These are phyloP conservation scores for Drosophila percnosoma DNA, from an alignment of 2,888 invertebrate species.

Conservation along the genomic window DNA sequence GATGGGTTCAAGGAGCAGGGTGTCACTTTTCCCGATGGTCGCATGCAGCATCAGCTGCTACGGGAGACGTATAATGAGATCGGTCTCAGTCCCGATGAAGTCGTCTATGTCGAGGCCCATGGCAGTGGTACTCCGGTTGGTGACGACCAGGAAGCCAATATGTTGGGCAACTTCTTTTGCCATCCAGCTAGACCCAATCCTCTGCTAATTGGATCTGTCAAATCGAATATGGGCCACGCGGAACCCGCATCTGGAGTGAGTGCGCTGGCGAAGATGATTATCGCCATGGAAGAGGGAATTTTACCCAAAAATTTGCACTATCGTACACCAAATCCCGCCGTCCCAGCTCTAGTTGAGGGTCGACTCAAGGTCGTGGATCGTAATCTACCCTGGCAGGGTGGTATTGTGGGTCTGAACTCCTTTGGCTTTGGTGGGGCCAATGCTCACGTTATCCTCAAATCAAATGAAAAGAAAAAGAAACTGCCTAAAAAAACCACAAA, in stretches of 20 bases:
- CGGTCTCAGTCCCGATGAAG: slow-evolving; percentile 91
- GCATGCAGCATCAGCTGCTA: slow-evolving; percentile 92
- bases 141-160: slow-evolving; percentile 99
- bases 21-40: slow-evolving; percentile 93
- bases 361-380: slow-evolving; percentile 94
- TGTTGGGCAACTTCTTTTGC: slow-evolving; percentile 96
- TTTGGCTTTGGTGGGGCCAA: slow-evolving; percentile 99
- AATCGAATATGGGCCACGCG: slow-evolving; percentile 99
- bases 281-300: slow-evolving; percentile 95
- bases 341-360: slow-evolving; percentile 95
- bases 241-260: slow-evolving; percentile 97
- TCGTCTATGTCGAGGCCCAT: slow-evolving; percentile 98
- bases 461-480: slow-evolving; percentile 89
- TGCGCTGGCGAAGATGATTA: slow-evolving; percentile 95
- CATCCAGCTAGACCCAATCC: slow-evolving; percentile 89
- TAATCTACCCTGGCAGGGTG: slow-evolving; percentile 94
- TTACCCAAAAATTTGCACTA: slow-evolving; percentile 97
- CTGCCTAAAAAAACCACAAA: slow-evolving; percentile 75
- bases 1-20: slow-evolving; percentile 97
- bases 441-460: slow-evolving; percentile 93
- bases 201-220: slow-evolving; percentile 97
- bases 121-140: slow-evolving; percentile 99
- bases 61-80: slow-evolving; percentile 94
- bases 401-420: slow-evolving; percentile 96
- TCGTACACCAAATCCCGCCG: slow-evolving; percentile 93